Conservation (phyloP, 2,113 vertebrate species). For the Megaceryle maxima region DNA sequence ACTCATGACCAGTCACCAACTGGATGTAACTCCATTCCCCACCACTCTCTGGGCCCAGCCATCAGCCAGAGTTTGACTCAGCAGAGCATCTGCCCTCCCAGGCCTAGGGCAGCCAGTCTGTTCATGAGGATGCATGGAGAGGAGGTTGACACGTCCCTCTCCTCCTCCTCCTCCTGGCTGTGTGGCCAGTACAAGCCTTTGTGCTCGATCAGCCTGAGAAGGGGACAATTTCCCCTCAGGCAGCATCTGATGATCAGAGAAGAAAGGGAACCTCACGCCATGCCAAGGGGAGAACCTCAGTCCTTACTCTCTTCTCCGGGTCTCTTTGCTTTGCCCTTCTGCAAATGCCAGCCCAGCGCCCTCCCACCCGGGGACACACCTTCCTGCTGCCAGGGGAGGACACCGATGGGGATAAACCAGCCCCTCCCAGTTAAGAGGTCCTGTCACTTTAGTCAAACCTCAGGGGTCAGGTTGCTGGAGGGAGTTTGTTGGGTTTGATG, state of each 20-base stretch:
- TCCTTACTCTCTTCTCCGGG: background rate
- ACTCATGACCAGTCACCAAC: no score
- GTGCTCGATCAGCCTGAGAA: accelerated
- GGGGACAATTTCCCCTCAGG: background rate
- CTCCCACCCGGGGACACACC: background rate
- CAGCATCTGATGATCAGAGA: no score
- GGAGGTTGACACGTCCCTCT: background rate
- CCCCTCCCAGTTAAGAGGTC: background rate
- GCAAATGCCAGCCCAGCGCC: background rate
- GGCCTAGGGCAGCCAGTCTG: no score
- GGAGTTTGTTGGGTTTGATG: background rate
- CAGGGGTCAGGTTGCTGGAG: background rate
- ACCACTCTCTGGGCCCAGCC: background rate
- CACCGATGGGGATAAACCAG: background rate
- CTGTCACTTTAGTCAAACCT: background rate
- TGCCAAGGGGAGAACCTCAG: background rate
- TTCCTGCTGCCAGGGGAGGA: background rate
- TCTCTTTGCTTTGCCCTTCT: background rate
- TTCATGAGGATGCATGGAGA: background rate
- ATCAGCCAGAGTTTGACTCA: background rate
- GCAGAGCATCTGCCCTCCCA: no score
- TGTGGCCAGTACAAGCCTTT: background rate
- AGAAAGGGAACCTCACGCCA: no score
- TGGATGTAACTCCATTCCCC: no score
- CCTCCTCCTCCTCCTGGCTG: background rate